A percentile compares a stretch with the other conserved stretches of the same genome.
Evolutionary conservation across 2,113 vertebrate species (phyloP).

Genomic region (Anarhynchus alexandrinus): DNA sequence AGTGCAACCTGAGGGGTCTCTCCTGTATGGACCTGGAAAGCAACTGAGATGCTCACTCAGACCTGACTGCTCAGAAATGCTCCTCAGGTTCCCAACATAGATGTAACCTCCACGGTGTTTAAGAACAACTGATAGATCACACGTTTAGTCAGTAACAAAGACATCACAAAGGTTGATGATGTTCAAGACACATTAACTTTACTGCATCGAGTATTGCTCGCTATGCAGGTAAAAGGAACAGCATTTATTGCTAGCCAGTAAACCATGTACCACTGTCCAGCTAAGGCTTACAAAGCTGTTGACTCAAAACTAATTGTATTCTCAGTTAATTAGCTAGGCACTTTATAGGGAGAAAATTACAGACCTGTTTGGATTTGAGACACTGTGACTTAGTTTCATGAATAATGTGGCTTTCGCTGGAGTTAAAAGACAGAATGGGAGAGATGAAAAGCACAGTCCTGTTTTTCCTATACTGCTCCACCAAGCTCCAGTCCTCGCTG

Average conservation of each 20-base stretch:
- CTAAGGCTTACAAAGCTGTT: neutral
- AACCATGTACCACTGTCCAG: neutral
- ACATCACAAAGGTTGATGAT: neutral
- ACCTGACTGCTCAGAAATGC: neutral
- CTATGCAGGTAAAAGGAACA: neutral
- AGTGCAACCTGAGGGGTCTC: neutral
- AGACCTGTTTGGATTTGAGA: neutral
- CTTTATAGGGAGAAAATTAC: neutral
- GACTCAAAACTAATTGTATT: neutral
- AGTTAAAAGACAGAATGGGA: neutral
- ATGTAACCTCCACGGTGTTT: neutral
- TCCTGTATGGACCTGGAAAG: rapidly evolving
- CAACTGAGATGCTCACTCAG: neutral
- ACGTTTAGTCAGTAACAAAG: neutral
- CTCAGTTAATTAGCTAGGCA: neutral
- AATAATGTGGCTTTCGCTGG: neutral
- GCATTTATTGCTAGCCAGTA: neutral
- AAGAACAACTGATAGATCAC: neutral
- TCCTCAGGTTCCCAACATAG: neutral
- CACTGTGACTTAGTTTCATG: neutral
- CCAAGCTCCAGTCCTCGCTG: neutral
- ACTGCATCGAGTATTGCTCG: neutral
- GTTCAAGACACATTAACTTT: neutral
- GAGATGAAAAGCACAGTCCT: neutral
- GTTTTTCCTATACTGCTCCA: neutral